Evolutionary conservation across 2,113 vertebrate genomes (phyloP), one percentile per base, ranked within the genome.

Genomic region (Crotophaga sulcirostris): DNA sequence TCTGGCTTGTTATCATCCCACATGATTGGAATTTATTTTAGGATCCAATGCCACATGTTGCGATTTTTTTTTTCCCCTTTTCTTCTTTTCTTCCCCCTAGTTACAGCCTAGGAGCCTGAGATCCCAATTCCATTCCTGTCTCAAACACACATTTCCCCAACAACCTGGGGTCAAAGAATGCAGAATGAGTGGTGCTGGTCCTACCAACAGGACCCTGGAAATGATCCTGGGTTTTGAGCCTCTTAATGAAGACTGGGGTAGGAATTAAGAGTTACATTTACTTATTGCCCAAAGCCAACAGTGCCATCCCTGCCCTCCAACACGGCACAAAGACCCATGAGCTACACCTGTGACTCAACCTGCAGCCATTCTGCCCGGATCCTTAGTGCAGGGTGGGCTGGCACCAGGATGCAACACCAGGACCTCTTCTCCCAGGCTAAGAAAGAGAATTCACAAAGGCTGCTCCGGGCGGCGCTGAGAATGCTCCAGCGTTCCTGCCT

Each of bases 1-100:
- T 95, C 88, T 96, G 96, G 90, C 95, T 81, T 56, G 69, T 56
- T 92, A 93, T 52, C 95, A 91, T 94, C 93, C 95, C 95, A 96
- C 94, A 96, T 67, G 94, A 94, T 72, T 16, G 60, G 76, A 54
- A 94, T 94, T 93, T 96, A 95, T 96, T 97, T 96, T 93, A 59
- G 36, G 94, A 94, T 87, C 79, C 58, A 45, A 56, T 82, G 76
- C 93, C 91, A 96, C 95, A 97, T 88, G 92, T 82, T 80, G 36
- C 68, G 29, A 42, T 40, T 40, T 36, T 26, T 10, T 4, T 11
- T 5, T 8, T 15, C n/a, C 33, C 59, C 31, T 72, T 78, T 84
- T 69, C 45, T 85, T 85, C 63, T 75, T 49, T 64, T 80, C 68
- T 80, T 87, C 81, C 76, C 16, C 17, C 86, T 60, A 93, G 58